Base-by-base conservation (phyloP, 1,140 invertebrate species). In the Drosophila pseudoananassae region DNA sequence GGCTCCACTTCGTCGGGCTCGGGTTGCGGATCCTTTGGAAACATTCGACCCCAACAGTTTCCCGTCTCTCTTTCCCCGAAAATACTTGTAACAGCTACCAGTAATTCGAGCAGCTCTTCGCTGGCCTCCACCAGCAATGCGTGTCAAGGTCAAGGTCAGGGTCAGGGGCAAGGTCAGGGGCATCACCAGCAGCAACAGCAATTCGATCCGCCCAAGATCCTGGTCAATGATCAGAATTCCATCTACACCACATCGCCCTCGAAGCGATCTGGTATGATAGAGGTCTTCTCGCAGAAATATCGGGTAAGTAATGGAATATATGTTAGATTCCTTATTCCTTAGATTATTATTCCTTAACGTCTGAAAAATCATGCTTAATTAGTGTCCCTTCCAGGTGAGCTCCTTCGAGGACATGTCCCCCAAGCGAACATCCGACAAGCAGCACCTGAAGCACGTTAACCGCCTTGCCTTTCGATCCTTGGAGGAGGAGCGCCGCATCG, bases 251-350 rank as follows among this genome's bases (percentile, higher is more conserved):
- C 91, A 36, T 92, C 91, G 61, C 91, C 91, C 36, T 91, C 91
- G 9, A 92, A 92, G 52, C 78, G 84, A 53, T 87, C 79, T 43
- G 90, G 83, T 33, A 91, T 91, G 56, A 91, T 92, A 55, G 90
- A 92, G 68, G 91, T 92, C n/a, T 92, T 92, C 61, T 92, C 91
- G 8, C 91, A 92, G 38, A 92, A 92, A 60, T 92, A 92, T 66
- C 59, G 91, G 25, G 91, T 74, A n/a, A 74, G 71, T 52, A 17
- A 27, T 27, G 6, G 25, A 27, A 29, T 43, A 9, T 9, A 6
- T 6, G 14, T 1, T 9, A 1, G 15, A n/a, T n/a, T n/a, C n/a
- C n/a, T n/a, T n/a, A n/a, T n/a, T n/a, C n/a, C n/a, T n/a, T n/a
- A n/a, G n/a, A n/a, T n/a, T n/a, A n/a, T n/a, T n/a, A n/a, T n/a